Percentiles rank a stretch among this genome's conserved stretches.
phyloP scores from a whole-genome alignment of 2,113 vertebrate genomes.

The Neolamprologus variostigma region DNA sequence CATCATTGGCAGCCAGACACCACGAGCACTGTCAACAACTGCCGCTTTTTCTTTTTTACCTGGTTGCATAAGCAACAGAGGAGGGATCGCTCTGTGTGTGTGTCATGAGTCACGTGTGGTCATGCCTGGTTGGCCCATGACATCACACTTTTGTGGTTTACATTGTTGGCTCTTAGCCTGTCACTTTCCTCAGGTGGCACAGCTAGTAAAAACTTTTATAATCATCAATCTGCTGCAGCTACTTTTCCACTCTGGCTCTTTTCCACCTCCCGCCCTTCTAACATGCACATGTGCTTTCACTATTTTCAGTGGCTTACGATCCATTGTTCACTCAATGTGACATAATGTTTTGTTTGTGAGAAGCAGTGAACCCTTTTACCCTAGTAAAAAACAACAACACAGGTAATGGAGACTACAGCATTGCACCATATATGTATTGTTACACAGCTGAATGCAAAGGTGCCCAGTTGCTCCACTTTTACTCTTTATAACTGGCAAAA shows the following conservation, averaged over 20 bases:
- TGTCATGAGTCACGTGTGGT: not conserved
- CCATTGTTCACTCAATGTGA: not conserved
- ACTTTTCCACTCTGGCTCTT: not conserved
- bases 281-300: not conserved
- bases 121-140: conserved; percentile 21
- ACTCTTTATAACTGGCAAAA: not conserved
- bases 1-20: conserved; percentile 24
- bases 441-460: not conserved
- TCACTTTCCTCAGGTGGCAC: not conserved
- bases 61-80: conserved; percentile 22
- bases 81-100: not conserved
- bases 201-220: not conserved
- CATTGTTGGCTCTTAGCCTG: conserved; percentile 27
- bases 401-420: not conserved
- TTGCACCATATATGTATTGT: not conserved
- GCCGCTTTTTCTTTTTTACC: conserved; percentile 27
- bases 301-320: not conserved
- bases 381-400: not conserved
- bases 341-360: not conserved
- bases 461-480: not conserved
- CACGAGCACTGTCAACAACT: conserved; percentile 20
- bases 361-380: not conserved
- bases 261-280: not conserved
- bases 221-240: not conserved
- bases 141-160: conserved; percentile 10